These are phyloP conservation scores for Saccostrea echinata DNA, from an alignment of 1,140 invertebrate species.

Conservation along the genomic window DNA sequence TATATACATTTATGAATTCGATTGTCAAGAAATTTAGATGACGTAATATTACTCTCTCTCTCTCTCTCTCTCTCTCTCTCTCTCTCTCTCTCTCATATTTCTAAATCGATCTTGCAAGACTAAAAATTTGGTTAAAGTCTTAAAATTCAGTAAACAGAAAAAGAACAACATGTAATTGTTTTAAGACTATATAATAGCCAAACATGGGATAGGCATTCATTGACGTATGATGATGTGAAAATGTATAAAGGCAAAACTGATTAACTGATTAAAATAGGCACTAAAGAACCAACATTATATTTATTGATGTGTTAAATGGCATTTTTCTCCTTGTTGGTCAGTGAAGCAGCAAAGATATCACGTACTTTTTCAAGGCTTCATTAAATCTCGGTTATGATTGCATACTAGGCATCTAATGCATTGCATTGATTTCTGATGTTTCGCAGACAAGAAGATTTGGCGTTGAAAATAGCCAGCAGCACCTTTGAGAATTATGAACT, in stretches of 20 bases:
- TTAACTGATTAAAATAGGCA: neutral
- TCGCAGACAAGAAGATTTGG: neutral
- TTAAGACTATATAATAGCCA: too few species aligned
- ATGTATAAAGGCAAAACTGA: neutral
- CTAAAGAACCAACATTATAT: neutral
- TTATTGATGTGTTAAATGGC: neutral
- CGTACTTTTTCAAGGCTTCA: neutral
- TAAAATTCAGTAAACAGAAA: too few species aligned
- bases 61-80: too few species aligned
- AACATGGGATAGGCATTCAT: neutral
- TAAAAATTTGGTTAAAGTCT: too few species aligned
- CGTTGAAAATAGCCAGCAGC: neutral
- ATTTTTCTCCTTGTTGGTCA: slow-evolving; percentile 6
- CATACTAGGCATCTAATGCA: neutral
- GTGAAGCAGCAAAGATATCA: slow-evolving; percentile 8
- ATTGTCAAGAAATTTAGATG: too few species aligned
- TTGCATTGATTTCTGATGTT: slow-evolving; percentile 10
- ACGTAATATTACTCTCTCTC: too few species aligned
- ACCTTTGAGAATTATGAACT: slow-evolving; percentile 23
- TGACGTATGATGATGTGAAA: neutral
- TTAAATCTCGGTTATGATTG: slow-evolving; percentile 32
- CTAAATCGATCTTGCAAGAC: too few species aligned
- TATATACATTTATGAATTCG: too few species aligned
- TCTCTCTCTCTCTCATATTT: too few species aligned
- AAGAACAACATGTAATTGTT: too few species aligned